Percentiles rank a stretch among this genome's conserved stretches.
Evolutionary conservation across 2,888 invertebrate species (phyloP).

Genomic region (Therioaphis trifolii): DNA sequence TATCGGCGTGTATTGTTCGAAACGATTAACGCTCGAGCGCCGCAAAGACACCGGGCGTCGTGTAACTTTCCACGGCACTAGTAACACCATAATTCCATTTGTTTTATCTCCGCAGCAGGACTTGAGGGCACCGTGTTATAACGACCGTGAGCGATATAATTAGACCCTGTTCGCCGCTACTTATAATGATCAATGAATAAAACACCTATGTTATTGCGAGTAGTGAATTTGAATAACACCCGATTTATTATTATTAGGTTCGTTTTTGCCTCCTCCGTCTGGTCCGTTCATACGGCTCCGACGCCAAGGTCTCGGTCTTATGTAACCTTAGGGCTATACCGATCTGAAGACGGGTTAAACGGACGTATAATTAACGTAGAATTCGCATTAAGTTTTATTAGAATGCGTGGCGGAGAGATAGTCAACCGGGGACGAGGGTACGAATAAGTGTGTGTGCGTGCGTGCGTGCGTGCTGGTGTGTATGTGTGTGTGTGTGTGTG

Average conservation of each 20-base stretch:
- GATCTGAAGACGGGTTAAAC: conserved; percentile 57
- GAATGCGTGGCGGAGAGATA: conserved; percentile 16
- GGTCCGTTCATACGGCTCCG: background rate
- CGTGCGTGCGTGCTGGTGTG: no score
- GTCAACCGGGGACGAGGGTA: conserved; percentile 13
- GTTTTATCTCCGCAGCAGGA: no score
- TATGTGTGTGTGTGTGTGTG: no score
- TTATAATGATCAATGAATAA: conserved; percentile 46
- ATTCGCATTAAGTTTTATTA: conserved; percentile 60
- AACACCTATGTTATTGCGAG: conserved; percentile 34
- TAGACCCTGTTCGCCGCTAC: conserved; percentile 40
- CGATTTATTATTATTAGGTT: conserved; percentile 48
- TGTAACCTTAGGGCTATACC: conserved; percentile 50
- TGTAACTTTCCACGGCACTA: no score
- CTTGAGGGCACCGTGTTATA: conserved; percentile 38
- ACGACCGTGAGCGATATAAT: conserved; percentile 40
- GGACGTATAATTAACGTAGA: conserved; percentile 50
- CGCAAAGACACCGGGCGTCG: no score
- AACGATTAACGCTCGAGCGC: no score
- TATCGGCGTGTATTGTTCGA: no score
- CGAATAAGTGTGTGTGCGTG: no score
- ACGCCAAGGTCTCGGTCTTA: conserved; percentile 39
- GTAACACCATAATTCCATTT: background rate
- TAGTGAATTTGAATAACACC: conserved; percentile 47
- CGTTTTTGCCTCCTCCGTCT: background rate